These are phyloP conservation scores for Pantherophis guttatus DNA, from an alignment of 2,113 vertebrate species.

Conservation along the genomic window DNA sequence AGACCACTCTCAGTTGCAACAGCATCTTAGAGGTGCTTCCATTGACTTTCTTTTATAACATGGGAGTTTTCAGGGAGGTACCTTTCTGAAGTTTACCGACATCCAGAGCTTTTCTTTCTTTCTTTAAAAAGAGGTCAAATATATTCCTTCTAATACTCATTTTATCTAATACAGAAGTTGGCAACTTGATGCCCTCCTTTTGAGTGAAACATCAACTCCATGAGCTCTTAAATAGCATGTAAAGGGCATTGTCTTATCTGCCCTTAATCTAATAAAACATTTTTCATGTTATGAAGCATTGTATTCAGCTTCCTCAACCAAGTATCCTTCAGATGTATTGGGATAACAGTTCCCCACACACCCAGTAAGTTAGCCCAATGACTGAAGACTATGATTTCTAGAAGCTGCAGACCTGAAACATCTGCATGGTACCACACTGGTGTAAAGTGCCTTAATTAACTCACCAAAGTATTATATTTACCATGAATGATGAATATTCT, in stretches of 20 bases:
- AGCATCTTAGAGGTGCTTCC: constrained; percentile 77
- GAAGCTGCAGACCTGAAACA: neutral
- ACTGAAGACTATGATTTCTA: neutral
- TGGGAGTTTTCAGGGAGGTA: constrained; percentile 50
- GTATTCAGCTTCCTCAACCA: neutral
- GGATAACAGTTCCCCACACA: neutral
- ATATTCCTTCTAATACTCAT: constrained; percentile 31
- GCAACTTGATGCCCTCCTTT: neutral
- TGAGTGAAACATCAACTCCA: neutral
- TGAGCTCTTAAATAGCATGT: neutral
- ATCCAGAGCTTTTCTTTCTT: constrained; percentile 17
- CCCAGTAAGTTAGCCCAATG: neutral
- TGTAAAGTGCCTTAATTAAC: constrained; percentile 28
- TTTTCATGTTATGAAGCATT: neutral
- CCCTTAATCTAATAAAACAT: neutral
- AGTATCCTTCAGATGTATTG: neutral
- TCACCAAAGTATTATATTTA: constrained; percentile 29
- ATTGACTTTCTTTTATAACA: constrained; percentile 54
- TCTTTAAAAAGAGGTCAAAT: constrained; percentile 24
- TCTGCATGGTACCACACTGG: neutral
- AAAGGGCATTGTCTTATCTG: neutral
- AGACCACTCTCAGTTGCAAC: constrained; percentile 63
- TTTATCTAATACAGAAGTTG: constrained; percentile 27
- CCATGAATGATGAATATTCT: constrained; percentile 45
- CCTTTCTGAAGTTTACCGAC: constrained; percentile 11